These are phyloP conservation scores for Turritopsis rubra DNA, from an alignment of 30 jellyfish, hydroid and myxozoan species.

Conservation along the genomic window DNA sequence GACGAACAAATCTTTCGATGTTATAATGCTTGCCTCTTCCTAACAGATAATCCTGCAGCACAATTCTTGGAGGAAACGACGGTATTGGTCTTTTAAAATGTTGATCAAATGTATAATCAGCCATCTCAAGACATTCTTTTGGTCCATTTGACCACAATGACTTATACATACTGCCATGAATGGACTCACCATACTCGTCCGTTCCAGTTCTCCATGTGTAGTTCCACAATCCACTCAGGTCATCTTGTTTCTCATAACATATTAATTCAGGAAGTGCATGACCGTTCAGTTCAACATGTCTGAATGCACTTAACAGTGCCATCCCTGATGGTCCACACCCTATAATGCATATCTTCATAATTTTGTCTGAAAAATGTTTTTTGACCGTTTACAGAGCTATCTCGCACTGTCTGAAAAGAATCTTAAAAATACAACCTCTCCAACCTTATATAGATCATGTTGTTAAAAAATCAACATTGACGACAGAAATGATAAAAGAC, in stretches of 20 bases:
- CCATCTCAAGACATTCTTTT: constrained; percentile 57
- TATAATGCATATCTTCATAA: constrained; percentile 7
- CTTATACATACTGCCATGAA: constrained; percentile 68
- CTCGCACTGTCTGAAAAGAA: too few relatives aligned
- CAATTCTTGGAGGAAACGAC: constrained; percentile 64
- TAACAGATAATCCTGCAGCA: constrained; percentile 41
- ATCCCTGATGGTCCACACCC: constrained; percentile 87
- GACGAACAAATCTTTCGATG: constrained; percentile 17
- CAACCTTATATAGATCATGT: too few relatives aligned
- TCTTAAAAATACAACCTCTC: too few relatives aligned
- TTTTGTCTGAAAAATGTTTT: too few relatives aligned
- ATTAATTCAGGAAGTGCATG: constrained; percentile 42
- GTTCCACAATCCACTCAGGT: constrained; percentile 73
- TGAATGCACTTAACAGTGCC: constrained; percentile 34
- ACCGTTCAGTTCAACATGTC: constrained; percentile 25
- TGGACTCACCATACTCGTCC: constrained; percentile 60
- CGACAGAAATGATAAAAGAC: too few relatives aligned
- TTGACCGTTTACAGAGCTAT: too few relatives aligned
- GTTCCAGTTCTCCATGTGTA: constrained; percentile 66
- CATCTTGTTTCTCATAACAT: constrained; percentile 60
- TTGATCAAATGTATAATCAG: constrained; percentile 62
- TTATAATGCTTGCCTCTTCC: constrained; percentile 39
- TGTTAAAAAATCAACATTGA: too few relatives aligned
- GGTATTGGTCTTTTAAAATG: constrained; percentile 67
- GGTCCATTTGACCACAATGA: constrained; percentile 74